Evolutionary conservation across 1,140 invertebrate species (phyloP).

Genomic region (Ruditapes philippinarum): DNA sequence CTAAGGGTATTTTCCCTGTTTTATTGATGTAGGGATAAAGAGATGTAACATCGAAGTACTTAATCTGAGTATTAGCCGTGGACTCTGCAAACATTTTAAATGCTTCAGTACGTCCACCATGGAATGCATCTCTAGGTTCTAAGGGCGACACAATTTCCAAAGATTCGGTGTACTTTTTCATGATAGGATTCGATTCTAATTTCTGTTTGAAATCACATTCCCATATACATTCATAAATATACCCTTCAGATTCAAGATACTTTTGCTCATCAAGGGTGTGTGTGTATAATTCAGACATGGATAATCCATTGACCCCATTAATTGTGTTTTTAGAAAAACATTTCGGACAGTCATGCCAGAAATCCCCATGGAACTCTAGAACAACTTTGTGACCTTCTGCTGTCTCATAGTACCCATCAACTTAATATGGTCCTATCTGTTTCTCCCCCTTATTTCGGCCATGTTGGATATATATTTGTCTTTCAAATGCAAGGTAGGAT

Average conservation of each 20-base stretch:
- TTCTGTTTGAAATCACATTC: slow-evolving; percentile 17
- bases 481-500: background rate
- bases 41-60: slow-evolving; percentile 35
- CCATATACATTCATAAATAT: background rate
- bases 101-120: slow-evolving; percentile 18
- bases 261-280: slow-evolving; percentile 4
- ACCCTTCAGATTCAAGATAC: background rate
- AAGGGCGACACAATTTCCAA: slow-evolving; percentile 2
- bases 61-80: background rate
- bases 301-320: background rate
- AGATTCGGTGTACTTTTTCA: slow-evolving; percentile 3
- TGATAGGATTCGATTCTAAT: background rate
- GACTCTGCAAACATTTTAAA: background rate
- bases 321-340: slow-evolving; percentile 41
- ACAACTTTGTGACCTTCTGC: background rate
- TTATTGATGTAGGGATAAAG: slow-evolving; percentile 13
- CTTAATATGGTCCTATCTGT: slow-evolving; percentile 30
- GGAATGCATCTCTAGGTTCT: slow-evolving; percentile 36
- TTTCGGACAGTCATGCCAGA: slow-evolving; percentile 70
- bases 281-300: slow-evolving; percentile 52
- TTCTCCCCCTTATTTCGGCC: slow-evolving; percentile 42
- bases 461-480: slow-evolving; percentile 26
- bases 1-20: slow-evolving; percentile 23
- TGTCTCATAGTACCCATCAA: slow-evolving; percentile 52
- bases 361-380: slow-evolving; percentile 69